phyloP scores from a whole-genome alignment of 2,888 invertebrate genomes.

The Lepidocyrtinus sp. region DNA sequence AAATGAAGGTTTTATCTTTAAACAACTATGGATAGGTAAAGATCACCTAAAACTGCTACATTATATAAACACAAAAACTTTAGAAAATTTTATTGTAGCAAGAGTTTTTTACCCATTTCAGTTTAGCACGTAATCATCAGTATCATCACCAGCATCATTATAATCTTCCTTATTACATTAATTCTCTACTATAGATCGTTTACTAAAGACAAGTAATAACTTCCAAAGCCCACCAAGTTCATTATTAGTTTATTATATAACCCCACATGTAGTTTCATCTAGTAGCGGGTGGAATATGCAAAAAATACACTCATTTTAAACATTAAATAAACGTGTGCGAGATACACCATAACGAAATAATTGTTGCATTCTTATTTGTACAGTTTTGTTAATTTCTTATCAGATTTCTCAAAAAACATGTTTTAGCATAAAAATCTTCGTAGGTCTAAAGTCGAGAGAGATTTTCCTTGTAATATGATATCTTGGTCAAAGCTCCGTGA shows the following conservation, averaged over 20 bases:
- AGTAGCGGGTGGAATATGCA: too few species aligned
- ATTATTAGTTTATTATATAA: too few species aligned
- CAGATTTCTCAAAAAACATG: not conserved
- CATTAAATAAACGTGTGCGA: not conserved
- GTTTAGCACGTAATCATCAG: conserved; percentile 2
- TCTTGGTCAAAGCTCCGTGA: conserved; percentile 1
- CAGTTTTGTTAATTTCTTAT: conserved; percentile 13
- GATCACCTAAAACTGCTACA: too few species aligned
- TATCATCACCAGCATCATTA: too few species aligned
- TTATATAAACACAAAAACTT: too few species aligned
- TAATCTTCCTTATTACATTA: too few species aligned
- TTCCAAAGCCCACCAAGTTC: too few species aligned
- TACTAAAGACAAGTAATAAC: too few species aligned
- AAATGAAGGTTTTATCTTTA: too few species aligned
- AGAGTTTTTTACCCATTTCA: not conserved
- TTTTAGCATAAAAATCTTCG: not conserved
- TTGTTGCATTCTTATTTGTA: conserved; percentile 6
- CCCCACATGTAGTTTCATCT: too few species aligned
- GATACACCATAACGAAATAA: not conserved
- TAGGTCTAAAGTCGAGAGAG: not conserved
- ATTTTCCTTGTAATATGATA: not conserved
- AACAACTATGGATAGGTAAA: too few species aligned
- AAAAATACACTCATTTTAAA: conserved; percentile 4
- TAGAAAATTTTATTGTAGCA: conserved; percentile 9
- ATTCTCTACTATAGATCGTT: too few species aligned